A percentile compares a stretch with the other conserved stretches of the same genome.
These are phyloP conservation scores for Trachops cirrhosus DNA, from an alignment of 2,797 vertebrate species.

Conservation along the genomic window DNA sequence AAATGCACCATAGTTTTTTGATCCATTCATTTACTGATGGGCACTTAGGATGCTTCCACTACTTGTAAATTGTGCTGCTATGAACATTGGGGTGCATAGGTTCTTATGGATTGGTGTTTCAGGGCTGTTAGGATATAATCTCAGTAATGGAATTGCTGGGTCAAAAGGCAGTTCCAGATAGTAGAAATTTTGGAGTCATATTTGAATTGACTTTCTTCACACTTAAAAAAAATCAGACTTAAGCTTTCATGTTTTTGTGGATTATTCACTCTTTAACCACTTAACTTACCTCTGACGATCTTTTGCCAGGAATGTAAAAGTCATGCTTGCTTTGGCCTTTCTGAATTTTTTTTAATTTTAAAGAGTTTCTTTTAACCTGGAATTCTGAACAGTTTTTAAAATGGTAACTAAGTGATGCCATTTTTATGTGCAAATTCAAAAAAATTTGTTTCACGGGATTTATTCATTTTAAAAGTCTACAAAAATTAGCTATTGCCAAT, in stretches of 20 bases:
- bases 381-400: constrained; percentile 22
- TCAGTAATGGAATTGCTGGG: no score
- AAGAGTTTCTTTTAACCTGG: not conserved
- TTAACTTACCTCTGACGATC: not conserved
- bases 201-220: not conserved
- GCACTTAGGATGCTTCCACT: no score
- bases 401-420: not conserved
- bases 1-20: no score
- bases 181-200: not conserved
- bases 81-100: no score
- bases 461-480: not conserved
- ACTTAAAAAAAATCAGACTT: not conserved
- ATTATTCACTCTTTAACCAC: not conserved
- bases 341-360: not conserved
- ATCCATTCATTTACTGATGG: no score
- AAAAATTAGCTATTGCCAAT: not conserved
- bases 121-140: no score
- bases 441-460: not conserved
- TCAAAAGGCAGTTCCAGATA: no score
- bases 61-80: no score
- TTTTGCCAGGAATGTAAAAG: not conserved
- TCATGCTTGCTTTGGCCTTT: not conserved
- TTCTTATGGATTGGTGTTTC: no score
- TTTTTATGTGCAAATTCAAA: not conserved
- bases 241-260: not conserved